These are phyloP conservation scores for Phrynosoma blainvillii DNA, from an alignment of 2,113 vertebrate genomes.

Conservation along the genomic window DNA sequence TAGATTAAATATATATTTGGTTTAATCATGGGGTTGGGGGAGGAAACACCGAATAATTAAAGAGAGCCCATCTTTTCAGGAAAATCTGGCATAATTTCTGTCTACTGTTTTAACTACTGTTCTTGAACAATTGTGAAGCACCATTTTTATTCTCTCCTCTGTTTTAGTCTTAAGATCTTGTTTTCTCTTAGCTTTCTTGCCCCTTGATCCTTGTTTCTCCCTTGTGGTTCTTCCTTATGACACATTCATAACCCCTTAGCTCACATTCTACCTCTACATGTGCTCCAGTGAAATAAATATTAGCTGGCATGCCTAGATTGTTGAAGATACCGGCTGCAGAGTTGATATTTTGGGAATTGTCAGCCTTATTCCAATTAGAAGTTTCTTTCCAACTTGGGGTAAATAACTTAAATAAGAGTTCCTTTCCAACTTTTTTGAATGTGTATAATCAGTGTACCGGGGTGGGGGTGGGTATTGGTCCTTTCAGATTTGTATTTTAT, in stretches of 20 bases:
- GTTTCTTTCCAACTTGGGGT: not conserved
- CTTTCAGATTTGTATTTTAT: too few species aligned
- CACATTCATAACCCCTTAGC: not conserved
- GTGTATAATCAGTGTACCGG: too few species aligned
- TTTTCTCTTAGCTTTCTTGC: not conserved
- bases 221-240: not conserved
- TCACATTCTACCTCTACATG: not conserved
- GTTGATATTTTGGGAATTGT: not conserved
- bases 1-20: not conserved
- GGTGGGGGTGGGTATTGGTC: too few species aligned
- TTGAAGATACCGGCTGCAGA: too few species aligned
- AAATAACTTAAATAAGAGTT: too few species aligned
- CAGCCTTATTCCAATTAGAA: not conserved
- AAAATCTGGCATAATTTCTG: not conserved
- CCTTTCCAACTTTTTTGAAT: too few species aligned
- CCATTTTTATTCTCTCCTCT: not conserved
- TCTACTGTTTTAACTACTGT: not conserved
- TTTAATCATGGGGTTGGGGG: not conserved
- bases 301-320: too few species aligned
- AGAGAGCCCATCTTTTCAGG: not conserved
- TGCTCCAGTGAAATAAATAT: not conserved
- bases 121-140: not conserved
- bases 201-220: not conserved
- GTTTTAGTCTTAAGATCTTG: not conserved
- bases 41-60: not conserved